phyloP scores from a whole-genome alignment of 2,797 vertebrate genomes.

The Sciurus carolinensis region DNA sequence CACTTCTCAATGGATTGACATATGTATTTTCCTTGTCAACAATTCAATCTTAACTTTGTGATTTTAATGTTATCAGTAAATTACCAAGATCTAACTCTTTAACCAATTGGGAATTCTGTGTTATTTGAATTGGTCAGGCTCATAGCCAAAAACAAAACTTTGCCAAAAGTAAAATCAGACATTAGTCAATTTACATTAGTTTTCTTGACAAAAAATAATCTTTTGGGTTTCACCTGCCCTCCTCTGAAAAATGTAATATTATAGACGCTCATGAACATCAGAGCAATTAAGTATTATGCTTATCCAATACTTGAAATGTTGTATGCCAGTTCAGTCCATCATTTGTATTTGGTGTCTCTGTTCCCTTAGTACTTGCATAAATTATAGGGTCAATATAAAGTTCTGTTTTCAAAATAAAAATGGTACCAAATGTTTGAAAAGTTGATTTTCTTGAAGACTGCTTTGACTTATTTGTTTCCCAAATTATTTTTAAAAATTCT shows the following conservation, averaged over 20 bases:
- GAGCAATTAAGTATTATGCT: not conserved
- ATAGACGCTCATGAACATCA: not conserved
- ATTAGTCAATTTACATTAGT: not conserved
- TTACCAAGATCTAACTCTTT: not conserved
- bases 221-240: not conserved
- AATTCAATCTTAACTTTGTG: not conserved
- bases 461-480: not conserved
- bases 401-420: slow-evolving; percentile 43
- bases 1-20: not conserved
- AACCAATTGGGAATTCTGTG: not conserved
- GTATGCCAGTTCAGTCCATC: not conserved
- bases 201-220: not conserved
- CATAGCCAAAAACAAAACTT: not conserved
- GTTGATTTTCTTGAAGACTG: not conserved
- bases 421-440: not conserved
- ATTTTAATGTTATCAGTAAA: not conserved
- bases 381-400: slow-evolving; percentile 12
- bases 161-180: not conserved
- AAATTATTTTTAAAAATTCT: not conserved
- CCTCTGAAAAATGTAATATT: not conserved
- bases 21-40: not conserved
- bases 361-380: not conserved
- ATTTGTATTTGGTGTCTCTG: not conserved
- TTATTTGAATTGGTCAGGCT: not conserved
- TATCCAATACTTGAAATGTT: not conserved